Conservation (phyloP, 2,113 vertebrate species). For the Rattus norvegicus region DNA sequence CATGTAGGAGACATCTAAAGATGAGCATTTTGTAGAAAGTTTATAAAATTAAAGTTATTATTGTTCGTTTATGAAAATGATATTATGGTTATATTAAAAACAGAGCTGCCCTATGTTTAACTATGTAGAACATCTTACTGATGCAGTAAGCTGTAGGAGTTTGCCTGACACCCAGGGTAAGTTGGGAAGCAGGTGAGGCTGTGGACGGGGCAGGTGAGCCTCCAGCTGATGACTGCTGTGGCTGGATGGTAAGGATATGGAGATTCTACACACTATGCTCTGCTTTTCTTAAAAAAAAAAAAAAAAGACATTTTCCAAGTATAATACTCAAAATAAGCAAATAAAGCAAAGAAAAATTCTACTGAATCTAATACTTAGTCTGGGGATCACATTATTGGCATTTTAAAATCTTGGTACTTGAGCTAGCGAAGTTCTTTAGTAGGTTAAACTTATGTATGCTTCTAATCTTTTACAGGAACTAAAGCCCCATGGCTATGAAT, state of each 20-base stretch:
- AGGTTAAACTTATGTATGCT: not conserved
- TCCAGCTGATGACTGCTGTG: not conserved
- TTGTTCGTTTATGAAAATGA: not conserved
- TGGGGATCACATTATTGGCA: slow-evolving; percentile 26
- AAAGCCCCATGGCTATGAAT: slow-evolving; percentile 15
- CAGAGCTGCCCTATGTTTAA: not conserved
- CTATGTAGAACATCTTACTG: not conserved
- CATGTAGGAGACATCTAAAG: not conserved
- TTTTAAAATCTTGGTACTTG: slow-evolving; percentile 19
- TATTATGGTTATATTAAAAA: not conserved
- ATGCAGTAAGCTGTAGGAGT: not conserved
- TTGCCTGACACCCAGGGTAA: slow-evolving; percentile 15
- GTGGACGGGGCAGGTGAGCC: not conserved
- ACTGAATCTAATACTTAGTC: slow-evolving; percentile 12
- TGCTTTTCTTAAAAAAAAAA: not conserved
- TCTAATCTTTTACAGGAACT: slow-evolving; percentile 14
- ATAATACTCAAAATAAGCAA: slow-evolving; percentile 1
- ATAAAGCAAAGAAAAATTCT: slow-evolving; percentile 28
- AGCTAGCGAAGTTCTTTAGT: slow-evolving; percentile 20
- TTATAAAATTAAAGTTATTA: slow-evolving; percentile 21
- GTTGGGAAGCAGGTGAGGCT: not conserved
- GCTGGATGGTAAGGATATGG: not conserved
- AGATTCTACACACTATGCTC: not conserved
- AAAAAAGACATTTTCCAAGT: slow-evolving; percentile 35
- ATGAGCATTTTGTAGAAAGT: not conserved